Evolutionary conservation across 1,140 invertebrate genomes (phyloP).

Genomic region (Hyles vespertilio): DNA sequence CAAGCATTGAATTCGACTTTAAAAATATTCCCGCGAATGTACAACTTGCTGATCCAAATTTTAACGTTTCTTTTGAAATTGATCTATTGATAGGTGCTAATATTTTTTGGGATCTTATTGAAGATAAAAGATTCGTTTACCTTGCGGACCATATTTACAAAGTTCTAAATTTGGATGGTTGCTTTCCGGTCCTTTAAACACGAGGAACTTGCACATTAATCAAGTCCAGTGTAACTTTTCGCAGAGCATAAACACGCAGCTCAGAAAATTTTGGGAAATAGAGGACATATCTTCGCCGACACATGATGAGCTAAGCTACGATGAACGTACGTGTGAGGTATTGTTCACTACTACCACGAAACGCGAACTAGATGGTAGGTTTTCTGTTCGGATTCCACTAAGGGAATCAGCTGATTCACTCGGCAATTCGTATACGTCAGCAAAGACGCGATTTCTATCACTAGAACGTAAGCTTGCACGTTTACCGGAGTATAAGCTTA

Average conservation of each 20-base stretch:
- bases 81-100: slow-evolving; percentile 1
- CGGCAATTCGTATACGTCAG: slow-evolving; percentile 24
- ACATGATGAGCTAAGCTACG: not conserved
- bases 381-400: slow-evolving; percentile 22
- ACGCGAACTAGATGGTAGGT: slow-evolving; percentile 18
- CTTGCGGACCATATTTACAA: not conserved
- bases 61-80: not conserved
- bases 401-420: not conserved
- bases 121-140: not conserved
- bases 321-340: slow-evolving; percentile 17
- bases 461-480: slow-evolving; percentile 34
- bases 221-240: not conserved
- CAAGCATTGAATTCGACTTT: not conserved
- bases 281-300: not conserved
- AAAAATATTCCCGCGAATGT: not conserved
- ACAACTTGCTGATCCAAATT: not conserved
- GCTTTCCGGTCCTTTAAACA: not conserved
- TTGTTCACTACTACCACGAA: slow-evolving; percentile 18
- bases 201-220: not conserved
- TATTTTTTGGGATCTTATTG: slow-evolving; percentile 1
- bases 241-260: not conserved
- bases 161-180: not conserved
- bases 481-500: slow-evolving; percentile 18
- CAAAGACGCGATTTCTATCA: slow-evolving; percentile 24
- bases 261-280: not conserved